Conservation (phyloP, 2,113 vertebrate species). For the Antennarius striatus region DNA sequence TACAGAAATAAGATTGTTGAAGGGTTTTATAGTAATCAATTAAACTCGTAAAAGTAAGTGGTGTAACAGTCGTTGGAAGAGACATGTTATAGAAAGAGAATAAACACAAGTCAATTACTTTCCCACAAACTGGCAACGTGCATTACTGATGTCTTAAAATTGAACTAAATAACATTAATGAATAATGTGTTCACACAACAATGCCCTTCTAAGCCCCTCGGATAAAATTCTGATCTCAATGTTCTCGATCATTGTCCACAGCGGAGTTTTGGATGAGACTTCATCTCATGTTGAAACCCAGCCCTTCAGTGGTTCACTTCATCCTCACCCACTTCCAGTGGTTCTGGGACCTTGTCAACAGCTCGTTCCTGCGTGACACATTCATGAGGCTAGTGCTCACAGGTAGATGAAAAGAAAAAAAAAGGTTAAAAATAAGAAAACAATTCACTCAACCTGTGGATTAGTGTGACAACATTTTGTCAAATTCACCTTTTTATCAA, state of each 20-base stretch:
- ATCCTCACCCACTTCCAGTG: slow-evolving; percentile 88
- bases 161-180: no score
- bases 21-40: no score
- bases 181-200: no score
- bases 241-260: slow-evolving; percentile 47
- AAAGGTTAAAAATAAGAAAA: not conserved
- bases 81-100: no score
- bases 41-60: no score
- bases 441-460: not conserved
- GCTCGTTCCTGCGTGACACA: slow-evolving; percentile 81
- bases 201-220: no score
- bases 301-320: slow-evolving; percentile 81
- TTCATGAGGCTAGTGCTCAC: slow-evolving; percentile 90
- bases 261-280: slow-evolving; percentile 88
- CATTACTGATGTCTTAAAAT: no score
- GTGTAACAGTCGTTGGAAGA: no score
- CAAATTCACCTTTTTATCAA: no score
- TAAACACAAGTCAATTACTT: no score
- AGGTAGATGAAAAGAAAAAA: slow-evolving; percentile 67
- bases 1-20: no score
- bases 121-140: no score
- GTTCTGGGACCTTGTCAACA: slow-evolving; percentile 91
- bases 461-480: not conserved
- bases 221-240: not conserved
- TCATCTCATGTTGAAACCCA: slow-evolving; percentile 81